These are phyloP conservation scores for Leguminivora glycinivorella DNA, from an alignment of 1,140 invertebrate species.

Conservation along the genomic window DNA sequence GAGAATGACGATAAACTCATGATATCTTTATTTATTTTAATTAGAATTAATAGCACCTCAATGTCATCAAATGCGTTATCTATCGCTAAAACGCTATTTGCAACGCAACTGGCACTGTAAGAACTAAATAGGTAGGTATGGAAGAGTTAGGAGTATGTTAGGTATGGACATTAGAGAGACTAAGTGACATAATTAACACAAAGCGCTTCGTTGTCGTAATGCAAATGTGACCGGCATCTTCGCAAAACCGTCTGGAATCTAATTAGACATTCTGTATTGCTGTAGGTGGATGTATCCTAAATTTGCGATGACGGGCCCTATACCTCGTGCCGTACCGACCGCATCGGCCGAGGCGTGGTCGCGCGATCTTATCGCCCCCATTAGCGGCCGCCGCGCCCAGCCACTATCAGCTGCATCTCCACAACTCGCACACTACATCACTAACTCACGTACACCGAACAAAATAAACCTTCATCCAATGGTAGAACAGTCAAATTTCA, in stretches of 20 bases:
- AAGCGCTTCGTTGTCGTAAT: too few relatives aligned
- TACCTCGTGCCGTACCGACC: constrained; percentile 23
- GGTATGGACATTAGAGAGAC: too few relatives aligned
- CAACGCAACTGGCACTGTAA: too few relatives aligned
- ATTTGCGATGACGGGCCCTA: neutral
- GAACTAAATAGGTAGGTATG: too few relatives aligned
- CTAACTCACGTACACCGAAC: constrained; percentile 27
- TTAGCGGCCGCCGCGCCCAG: constrained; percentile 69
- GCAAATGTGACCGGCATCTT: too few relatives aligned
- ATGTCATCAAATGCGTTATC: too few relatives aligned
- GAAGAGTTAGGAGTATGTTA: too few relatives aligned
- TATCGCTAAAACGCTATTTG: too few relatives aligned
- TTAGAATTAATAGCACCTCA: too few relatives aligned
- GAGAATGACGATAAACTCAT: too few relatives aligned
- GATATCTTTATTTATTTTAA: too few relatives aligned
- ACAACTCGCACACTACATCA: constrained; percentile 45
- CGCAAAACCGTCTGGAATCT: neutral
- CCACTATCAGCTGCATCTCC: constrained; percentile 66
- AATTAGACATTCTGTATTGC: neutral
- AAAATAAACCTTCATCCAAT: constrained; percentile 33
- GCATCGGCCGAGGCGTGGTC: constrained; percentile 63
- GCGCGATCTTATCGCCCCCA: constrained; percentile 69
- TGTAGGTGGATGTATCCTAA: neutral
- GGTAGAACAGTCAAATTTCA: constrained; percentile 32
- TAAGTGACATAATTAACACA: too few relatives aligned